These are phyloP conservation scores for Callopanchax toddi DNA, from an alignment of 2,113 vertebrate species.

Conservation along the genomic window DNA sequence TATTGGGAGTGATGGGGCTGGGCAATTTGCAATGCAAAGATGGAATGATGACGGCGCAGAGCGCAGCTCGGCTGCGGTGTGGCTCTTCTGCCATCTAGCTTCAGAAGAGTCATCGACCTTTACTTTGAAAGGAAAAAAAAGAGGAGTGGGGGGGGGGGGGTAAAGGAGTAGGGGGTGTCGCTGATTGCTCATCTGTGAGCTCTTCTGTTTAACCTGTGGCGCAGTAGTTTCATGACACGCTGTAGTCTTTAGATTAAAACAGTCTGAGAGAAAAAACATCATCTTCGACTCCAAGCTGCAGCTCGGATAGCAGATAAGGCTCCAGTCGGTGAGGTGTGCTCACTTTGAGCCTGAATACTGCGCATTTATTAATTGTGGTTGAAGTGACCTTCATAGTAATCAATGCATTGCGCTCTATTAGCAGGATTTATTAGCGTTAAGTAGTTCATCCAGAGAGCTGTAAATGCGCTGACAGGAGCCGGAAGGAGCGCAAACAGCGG, in stretches of 20 bases:
- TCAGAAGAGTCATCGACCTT: conserved; percentile 62
- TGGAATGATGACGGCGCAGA: conserved; percentile 64
- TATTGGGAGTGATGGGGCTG: conserved; percentile 62
- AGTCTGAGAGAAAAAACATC: too few species aligned
- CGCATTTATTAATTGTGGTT: conserved; percentile 47
- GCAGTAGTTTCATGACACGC: too few species aligned
- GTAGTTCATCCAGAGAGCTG: conserved; percentile 32
- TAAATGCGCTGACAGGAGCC: neutral
- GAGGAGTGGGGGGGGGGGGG: neutral
- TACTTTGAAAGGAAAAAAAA: conserved; percentile 17
- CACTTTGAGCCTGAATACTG: conserved; percentile 28
- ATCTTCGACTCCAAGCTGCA: too few species aligned
- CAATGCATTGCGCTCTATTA: conserved; percentile 43
- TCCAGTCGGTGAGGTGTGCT: conserved; percentile 24
- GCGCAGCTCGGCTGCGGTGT: conserved; percentile 59
- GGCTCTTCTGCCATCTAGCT: conserved; percentile 79
- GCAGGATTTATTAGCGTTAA: conserved; percentile 53
- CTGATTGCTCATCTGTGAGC: conserved; percentile 35
- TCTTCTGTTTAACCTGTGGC: neutral
- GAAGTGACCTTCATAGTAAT: conserved; percentile 54
- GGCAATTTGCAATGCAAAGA: conserved; percentile 72
- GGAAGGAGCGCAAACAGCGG: neutral
- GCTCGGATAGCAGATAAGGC: conserved; percentile 5
- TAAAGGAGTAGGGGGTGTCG: conserved; percentile 14
- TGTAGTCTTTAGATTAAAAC: too few species aligned